phyloP scores from a whole-genome alignment of 23 tunicate genomes.

The Diplosoma virens region DNA sequence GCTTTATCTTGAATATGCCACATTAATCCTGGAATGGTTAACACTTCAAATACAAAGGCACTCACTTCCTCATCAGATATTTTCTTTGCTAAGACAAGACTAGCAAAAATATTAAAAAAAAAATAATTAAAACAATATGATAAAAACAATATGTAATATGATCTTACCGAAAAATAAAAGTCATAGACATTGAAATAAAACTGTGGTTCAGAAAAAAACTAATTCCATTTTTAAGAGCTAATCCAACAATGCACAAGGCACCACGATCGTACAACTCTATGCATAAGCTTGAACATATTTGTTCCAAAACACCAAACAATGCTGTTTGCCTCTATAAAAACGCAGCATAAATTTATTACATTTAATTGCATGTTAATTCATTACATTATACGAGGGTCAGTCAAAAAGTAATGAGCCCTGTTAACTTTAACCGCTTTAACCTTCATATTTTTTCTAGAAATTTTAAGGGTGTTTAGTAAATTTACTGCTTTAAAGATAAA shows the following conservation, averaged over 20 bases:
- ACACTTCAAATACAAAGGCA: constrained; percentile 24
- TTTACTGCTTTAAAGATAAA: too few species aligned
- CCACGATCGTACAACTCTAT: constrained; percentile 30
- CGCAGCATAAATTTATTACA: background rate
- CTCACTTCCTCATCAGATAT: constrained; percentile 27
- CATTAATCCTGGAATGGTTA: constrained; percentile 61
- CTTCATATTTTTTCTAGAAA: too few species aligned
- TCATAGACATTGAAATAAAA: background rate
- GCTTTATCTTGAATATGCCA: constrained; percentile 35
- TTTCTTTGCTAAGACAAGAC: constrained; percentile 25
- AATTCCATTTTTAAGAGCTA: constrained; percentile 16
- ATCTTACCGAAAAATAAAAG: background rate
- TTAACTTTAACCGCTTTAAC: too few species aligned
- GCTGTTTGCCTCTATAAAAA: constrained; percentile 40
- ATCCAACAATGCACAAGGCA: constrained; percentile 18
- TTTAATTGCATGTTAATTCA: too few species aligned
- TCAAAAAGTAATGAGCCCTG: too few species aligned
- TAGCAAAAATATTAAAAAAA: background rate
- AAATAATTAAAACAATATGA: background rate
- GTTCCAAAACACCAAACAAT: constrained; percentile 34
- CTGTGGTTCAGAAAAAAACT: background rate
- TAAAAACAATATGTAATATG: background rate
- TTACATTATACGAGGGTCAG: too few species aligned
- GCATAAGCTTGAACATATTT: constrained; percentile 30
- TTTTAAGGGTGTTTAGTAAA: too few species aligned